A percentile compares a stretch with the other conserved stretches of the same genome.
phyloP scores from a whole-genome alignment of 2,888 invertebrate genomes.

The Pammene aurita region DNA sequence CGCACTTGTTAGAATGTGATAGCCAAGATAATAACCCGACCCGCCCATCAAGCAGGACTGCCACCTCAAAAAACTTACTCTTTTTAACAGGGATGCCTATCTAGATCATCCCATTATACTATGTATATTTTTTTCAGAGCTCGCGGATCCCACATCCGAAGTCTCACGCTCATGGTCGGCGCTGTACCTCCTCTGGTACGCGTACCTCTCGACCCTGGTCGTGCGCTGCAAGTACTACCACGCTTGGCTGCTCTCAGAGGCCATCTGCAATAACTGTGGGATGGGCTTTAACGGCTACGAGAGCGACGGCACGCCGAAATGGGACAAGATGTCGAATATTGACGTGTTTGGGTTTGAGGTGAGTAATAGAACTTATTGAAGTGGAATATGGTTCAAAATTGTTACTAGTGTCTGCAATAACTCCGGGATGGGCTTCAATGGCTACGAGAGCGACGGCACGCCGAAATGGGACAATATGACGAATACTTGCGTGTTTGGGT shows the following conservation, averaged over 20 bases:
- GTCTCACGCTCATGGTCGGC: constrained; percentile 79
- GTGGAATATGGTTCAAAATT: not conserved
- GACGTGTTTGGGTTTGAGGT: constrained; percentile 95
- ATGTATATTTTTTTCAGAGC: constrained; percentile 60
- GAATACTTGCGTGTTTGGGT: no score
- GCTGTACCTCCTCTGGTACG: constrained; percentile 82
- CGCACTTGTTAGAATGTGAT: no score
- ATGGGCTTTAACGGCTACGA: constrained; percentile 95
- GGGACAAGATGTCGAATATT: constrained; percentile 97
- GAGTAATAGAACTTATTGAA: constrained; percentile 44
- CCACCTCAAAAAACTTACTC: no score
- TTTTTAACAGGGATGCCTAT: no score
- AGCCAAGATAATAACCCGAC: no score
- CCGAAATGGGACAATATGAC: no score
- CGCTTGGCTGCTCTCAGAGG: constrained; percentile 98
- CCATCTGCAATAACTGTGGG: constrained; percentile 97
- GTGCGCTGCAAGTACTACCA: constrained; percentile 97
- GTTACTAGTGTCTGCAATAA: not conserved
- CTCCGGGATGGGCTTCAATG: not conserved
- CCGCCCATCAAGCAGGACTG: no score
- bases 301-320: constrained; percentile 88
- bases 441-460: no score
- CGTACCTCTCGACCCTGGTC: constrained; percentile 91
- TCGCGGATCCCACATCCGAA: constrained; percentile 74
- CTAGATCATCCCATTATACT: no score